Base-by-base conservation (phyloP, 2,113 vertebrate species). In the Turnix velox region DNA sequence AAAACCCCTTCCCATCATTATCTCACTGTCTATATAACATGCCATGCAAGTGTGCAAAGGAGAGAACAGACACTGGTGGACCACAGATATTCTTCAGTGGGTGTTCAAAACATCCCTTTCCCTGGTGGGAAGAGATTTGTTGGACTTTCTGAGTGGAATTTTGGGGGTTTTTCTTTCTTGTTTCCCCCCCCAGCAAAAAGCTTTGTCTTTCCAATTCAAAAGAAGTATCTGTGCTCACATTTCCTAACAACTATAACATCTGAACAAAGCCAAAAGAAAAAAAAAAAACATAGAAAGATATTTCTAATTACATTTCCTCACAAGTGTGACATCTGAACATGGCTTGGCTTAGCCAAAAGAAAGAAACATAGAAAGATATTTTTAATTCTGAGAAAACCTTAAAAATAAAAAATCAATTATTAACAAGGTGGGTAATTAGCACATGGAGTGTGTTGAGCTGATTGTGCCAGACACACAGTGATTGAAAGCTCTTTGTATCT, bases 61-160 rank as follows among this genome's bases (percentile, higher is more conserved):
- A 57, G 24, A 58, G 96, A 92, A 93, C 75, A 84, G 61, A 91
- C 92, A 93, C 62, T 92, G 94, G 91, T 91, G 84, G 82, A 2
- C 9, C 2, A 1, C 8, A 0, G 6, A 6, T 4, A 0, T 20
- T 71, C 31, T 43, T 7, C 23, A 8, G 3, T 0, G 2, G 37
- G 80, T 12, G 46, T 66, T 86, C 37, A 79, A 28, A 1, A 1
- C 7, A 14, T 30, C 7, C 23, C 52, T 48, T 18, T 28, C 3
- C 14, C 33, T 22, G 22, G 14, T 46, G 74, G 24, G 51, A 72
- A 57, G 63, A 51, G 55, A 8, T 43, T 84, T 61, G 46, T 51
- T 52, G 37, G 7, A 43, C 17, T 67, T 57, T 20, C 49, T 12
- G 23, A n/a, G 62, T 11, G 17, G 14, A 18, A 54, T 42, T 57